Conservation (phyloP, 2,797 vertebrate species). For the Danionella dracula region DNA sequence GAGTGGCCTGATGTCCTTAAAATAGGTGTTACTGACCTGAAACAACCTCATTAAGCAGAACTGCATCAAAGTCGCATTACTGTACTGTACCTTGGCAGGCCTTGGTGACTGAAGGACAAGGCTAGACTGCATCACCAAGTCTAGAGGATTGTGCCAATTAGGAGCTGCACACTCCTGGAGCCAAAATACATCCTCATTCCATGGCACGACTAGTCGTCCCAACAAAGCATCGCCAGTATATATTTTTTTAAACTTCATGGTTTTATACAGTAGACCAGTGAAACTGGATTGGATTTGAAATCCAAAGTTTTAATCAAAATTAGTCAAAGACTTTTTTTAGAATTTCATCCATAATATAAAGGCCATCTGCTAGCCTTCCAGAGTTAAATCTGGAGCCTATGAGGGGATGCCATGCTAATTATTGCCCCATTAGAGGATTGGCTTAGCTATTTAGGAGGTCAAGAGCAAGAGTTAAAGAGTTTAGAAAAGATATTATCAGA, state of each 20-base stretch:
- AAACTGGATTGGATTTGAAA: not conserved
- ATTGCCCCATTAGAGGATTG: constrained; percentile 37
- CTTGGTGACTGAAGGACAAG: not conserved
- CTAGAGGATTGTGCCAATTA: constrained; percentile 21
- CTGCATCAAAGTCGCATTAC: constrained; percentile 8
- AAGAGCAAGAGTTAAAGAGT: constrained; percentile 52
- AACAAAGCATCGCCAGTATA: not conserved
- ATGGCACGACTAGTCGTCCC: not conserved
- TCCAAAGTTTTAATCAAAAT: not conserved
- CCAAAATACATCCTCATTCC: constrained; percentile 3
- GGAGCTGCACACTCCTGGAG: not conserved
- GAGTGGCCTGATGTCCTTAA: not conserved
- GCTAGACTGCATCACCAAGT: not conserved
- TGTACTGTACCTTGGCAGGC: not conserved
- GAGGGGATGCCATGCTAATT: not conserved
- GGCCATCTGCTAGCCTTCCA: not conserved
- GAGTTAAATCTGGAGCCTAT: not conserved
- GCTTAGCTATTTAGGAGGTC: constrained; percentile 35
- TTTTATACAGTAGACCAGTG: not conserved
- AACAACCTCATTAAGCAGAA: constrained; percentile 1
- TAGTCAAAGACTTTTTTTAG: no score
- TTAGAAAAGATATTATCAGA: constrained; percentile 47
- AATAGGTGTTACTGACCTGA: constrained; percentile 7
- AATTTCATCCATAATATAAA: no score
- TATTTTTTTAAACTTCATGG: not conserved